Evolutionary conservation across 1,140 invertebrate species (phyloP).

Genomic region (Chrysoperla carnea): DNA sequence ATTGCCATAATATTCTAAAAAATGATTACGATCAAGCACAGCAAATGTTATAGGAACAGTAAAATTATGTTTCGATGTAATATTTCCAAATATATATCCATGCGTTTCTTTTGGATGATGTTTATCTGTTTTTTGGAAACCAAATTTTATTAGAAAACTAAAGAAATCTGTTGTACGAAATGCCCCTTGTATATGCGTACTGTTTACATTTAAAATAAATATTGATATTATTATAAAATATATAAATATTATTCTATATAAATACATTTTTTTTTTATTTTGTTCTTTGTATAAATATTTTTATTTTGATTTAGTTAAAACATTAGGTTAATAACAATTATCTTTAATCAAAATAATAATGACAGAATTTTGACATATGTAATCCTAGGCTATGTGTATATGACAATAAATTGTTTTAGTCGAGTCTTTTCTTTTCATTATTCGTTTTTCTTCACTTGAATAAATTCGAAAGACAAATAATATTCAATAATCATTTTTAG

Average conservation of each 20-base stretch:
- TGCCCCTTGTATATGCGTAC: constrained; percentile 38
- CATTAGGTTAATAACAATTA: too few species aligned
- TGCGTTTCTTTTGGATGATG: constrained; percentile 61
- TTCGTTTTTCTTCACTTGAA: too few species aligned
- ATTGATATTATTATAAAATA: background rate
- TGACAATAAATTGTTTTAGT: too few species aligned
- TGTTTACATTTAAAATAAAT: background rate
- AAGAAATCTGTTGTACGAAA: constrained; percentile 65
- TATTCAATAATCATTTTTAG: too few species aligned
- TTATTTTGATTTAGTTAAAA: too few species aligned
- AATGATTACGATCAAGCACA: constrained; percentile 70
- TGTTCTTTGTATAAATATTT: too few species aligned
- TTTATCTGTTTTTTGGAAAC: constrained; percentile 88
- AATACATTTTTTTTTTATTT: too few species aligned
- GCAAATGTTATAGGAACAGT: constrained; percentile 62
- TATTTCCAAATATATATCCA: constrained; percentile 91
- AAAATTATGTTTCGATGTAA: constrained; percentile 51
- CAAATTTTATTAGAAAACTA: constrained; percentile 85
- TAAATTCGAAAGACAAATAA: too few species aligned
- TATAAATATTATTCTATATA: background rate
- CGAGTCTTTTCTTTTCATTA: too few species aligned
- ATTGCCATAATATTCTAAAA: constrained; percentile 78
- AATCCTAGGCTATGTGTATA: too few species aligned
- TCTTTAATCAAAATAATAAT: too few species aligned
- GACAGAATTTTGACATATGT: too few species aligned